These are phyloP conservation scores for Ptychodera flava DNA, from an alignment of 35 echinoderm and acorn worm genomes.

Conservation along the genomic window DNA sequence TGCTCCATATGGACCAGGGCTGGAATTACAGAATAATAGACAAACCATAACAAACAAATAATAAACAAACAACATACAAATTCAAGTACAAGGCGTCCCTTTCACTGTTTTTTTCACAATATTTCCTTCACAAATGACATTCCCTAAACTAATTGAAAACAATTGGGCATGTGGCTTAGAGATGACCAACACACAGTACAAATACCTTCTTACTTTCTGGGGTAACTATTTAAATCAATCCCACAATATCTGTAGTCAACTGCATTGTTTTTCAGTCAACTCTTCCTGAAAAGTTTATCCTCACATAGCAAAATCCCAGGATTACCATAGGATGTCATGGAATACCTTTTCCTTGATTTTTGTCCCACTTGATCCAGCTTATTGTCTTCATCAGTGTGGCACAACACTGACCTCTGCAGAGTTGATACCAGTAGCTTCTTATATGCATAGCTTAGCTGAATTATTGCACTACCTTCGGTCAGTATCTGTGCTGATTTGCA, in stretches of 20 bases:
- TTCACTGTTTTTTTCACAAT: no score
- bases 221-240: no score
- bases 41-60: neutral
- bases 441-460: constrained; percentile 74
- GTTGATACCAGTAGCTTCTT: constrained; percentile 82
- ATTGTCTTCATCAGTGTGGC: constrained; percentile 74
- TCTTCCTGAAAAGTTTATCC: no score
- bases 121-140: no score
- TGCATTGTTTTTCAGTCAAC: no score
- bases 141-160: no score
- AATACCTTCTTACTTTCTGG: no score
- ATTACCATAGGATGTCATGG: no score
- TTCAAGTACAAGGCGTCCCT: neutral
- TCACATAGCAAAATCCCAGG: no score
- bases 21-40: constrained; percentile 5
- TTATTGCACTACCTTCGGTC: constrained; percentile 51
- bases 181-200: no score
- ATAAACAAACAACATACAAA: constrained; percentile 2
- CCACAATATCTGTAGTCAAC: no score
- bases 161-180: no score
- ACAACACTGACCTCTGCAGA: constrained; percentile 55
- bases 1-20: constrained; percentile 76
- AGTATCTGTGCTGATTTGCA: constrained; percentile 46
- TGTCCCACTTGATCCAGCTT: constrained; percentile 82
- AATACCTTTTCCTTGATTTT: constrained; percentile 84